Evolutionary conservation across 2,113 vertebrate genomes (phyloP).

Genomic region (Gadus macrocephalus): DNA sequence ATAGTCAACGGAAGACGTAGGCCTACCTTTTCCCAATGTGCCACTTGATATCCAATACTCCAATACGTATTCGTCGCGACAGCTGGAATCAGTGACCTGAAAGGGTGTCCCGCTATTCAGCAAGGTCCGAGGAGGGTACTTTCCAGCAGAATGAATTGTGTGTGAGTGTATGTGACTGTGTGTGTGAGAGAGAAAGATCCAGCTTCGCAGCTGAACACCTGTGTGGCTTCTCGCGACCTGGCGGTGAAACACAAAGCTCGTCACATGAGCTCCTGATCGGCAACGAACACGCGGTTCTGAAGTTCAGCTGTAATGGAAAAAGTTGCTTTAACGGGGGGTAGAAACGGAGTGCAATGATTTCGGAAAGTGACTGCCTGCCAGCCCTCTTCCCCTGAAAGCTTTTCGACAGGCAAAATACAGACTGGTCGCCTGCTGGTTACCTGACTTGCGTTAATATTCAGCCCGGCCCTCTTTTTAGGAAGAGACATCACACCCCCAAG

Average conservation of each 20-base stretch:
- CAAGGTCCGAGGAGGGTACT: too few relatives aligned
- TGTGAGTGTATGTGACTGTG: too few relatives aligned
- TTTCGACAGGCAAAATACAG: neutral
- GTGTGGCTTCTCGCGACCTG: slow-evolving; percentile 26
- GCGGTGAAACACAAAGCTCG: neutral
- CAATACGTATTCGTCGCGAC: too few relatives aligned
- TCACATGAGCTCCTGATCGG: slow-evolving; percentile 13
- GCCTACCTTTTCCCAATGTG: too few relatives aligned
- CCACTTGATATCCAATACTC: too few relatives aligned
- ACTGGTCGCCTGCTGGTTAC: slow-evolving; percentile 47
- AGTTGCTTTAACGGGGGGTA: slow-evolving; percentile 1
- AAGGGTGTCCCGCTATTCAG: too few relatives aligned
- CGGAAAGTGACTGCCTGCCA: neutral
- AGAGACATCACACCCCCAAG: slow-evolving; percentile 33
- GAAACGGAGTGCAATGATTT: neutral
- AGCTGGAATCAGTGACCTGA: too few relatives aligned
- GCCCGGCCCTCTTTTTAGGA: slow-evolving; percentile 43
- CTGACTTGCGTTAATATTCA: slow-evolving; percentile 57
- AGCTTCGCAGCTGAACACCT: slow-evolving; percentile 46
- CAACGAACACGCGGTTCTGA: neutral
- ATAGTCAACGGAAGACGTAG: too few relatives aligned
- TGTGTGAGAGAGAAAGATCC: neutral
- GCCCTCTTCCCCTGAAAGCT: too few relatives aligned
- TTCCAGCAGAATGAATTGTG: too few relatives aligned
- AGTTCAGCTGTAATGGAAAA: neutral